phyloP scores from a whole-genome alignment of 2,113 vertebrate genomes.

The Argyrosomus japonicus region DNA sequence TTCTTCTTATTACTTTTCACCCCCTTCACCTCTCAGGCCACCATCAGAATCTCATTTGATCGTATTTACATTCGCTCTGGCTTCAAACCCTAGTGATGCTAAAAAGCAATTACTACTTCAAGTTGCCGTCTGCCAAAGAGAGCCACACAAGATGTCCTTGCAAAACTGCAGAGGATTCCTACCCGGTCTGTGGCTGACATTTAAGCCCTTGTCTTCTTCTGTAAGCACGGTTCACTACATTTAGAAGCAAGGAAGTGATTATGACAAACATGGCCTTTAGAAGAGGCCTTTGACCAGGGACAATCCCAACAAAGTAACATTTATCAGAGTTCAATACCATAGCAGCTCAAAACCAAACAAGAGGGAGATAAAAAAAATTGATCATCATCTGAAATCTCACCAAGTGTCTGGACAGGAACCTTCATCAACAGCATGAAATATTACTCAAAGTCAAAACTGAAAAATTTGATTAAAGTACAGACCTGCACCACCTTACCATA shows the following conservation, averaged over 20 bases:
- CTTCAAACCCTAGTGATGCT: constrained; percentile 60
- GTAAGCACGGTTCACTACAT: constrained; percentile 66
- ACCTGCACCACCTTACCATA: neutral
- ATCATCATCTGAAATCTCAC: constrained; percentile 17
- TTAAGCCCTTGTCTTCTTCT: constrained; percentile 65
- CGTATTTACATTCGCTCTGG: constrained; percentile 77
- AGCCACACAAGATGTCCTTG: constrained; percentile 58
- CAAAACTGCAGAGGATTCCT: constrained; percentile 54
- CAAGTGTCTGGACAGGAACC: constrained; percentile 1
- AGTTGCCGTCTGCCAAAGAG: constrained; percentile 65
- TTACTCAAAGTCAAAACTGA: constrained; percentile 35
- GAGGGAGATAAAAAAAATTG: constrained; percentile 54
- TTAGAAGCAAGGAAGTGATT: constrained; percentile 71
- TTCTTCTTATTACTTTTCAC: constrained; percentile 78
- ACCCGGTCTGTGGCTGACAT: constrained; percentile 71
- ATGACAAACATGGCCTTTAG: constrained; percentile 82
- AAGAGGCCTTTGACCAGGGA: constrained; percentile 78
- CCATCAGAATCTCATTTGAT: constrained; percentile 82
- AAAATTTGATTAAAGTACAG: constrained; percentile 15
- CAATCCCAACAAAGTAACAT: constrained; percentile 77
- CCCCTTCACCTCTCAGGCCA: constrained; percentile 62
- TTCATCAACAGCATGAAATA: constrained; percentile 25
- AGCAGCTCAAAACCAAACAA: constrained; percentile 52
- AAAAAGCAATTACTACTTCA: constrained; percentile 77
- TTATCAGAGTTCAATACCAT: constrained; percentile 74